Conservation (phyloP, 1,140 invertebrate genomes). For the Macrocentrus cingulum region DNA sequence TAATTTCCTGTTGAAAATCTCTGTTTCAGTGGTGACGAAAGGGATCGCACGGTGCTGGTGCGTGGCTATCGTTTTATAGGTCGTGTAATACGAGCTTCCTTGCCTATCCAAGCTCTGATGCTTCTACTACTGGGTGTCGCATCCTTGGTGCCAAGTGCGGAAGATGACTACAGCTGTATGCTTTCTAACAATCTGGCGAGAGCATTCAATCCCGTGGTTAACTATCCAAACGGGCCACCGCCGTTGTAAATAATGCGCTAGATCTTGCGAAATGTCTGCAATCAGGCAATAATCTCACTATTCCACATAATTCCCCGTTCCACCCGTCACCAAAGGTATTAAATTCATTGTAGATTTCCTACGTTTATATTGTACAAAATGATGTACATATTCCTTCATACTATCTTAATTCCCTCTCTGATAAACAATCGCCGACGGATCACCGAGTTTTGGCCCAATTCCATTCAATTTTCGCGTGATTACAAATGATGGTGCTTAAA, state of each 20-base stretch:
- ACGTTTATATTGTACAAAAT: not conserved
- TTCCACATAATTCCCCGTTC: not conserved
- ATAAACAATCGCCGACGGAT: too few species aligned
- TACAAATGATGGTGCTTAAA: too few species aligned
- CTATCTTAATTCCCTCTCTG: not conserved
- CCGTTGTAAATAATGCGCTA: slow-evolving; percentile 67
- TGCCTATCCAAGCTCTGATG: slow-evolving; percentile 89
- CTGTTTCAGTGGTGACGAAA: slow-evolving; percentile 60
- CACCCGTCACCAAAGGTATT: slow-evolving; percentile 1
- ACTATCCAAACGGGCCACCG: slow-evolving; percentile 86
- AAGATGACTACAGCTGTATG: slow-evolving; percentile 83
- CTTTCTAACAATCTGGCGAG: slow-evolving; percentile 78
- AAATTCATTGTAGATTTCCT: not conserved
- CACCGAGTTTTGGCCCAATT: too few species aligned
- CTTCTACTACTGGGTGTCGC: slow-evolving; percentile 85
- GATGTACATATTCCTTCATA: not conserved
- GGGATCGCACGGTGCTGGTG: slow-evolving; percentile 64
- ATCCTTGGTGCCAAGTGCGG: slow-evolving; percentile 79
- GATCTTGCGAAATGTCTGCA: not conserved
- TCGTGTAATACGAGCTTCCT: slow-evolving; percentile 82
- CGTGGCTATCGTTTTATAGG: slow-evolving; percentile 80
- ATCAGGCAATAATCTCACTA: too few species aligned
- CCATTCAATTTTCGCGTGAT: too few species aligned
- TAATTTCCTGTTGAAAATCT: not conserved
- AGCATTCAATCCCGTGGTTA: slow-evolving; percentile 81